Conservation (phyloP, 2,113 vertebrate species). For the Semnornis frantzii region DNA sequence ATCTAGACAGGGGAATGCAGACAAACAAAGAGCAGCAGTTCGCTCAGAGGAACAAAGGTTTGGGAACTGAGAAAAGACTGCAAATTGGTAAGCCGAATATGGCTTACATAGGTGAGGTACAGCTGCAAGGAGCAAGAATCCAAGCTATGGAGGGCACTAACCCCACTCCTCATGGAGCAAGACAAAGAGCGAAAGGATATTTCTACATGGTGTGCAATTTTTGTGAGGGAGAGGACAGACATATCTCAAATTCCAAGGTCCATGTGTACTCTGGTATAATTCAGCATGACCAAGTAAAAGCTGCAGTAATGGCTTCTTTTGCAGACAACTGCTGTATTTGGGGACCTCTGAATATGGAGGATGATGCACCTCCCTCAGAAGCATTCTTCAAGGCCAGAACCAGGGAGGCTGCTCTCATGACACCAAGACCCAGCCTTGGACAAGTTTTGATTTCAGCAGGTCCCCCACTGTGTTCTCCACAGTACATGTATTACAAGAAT, state of each 20-base stretch:
- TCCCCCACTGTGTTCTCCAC: background rate
- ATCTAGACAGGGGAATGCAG: background rate
- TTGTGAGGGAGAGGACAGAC: background rate
- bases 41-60: background rate
- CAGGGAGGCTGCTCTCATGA: background rate
- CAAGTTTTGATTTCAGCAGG: background rate
- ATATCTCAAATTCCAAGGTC: background rate
- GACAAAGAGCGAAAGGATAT: background rate
- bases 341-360: background rate
- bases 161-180: background rate
- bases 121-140: background rate
- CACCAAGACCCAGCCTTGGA: background rate
- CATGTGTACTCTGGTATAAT: background rate
- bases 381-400: background rate
- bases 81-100: background rate
- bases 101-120: background rate
- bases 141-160: background rate
- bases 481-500: background rate
- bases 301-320: background rate
- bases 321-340: rapidly evolving
- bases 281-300: background rate
- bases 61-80: background rate
- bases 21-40: background rate
- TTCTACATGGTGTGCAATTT: background rate
- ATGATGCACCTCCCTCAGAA: background rate